Conservation (phyloP, 2,797 vertebrate genomes). For the Sebastes itinus region DNA sequence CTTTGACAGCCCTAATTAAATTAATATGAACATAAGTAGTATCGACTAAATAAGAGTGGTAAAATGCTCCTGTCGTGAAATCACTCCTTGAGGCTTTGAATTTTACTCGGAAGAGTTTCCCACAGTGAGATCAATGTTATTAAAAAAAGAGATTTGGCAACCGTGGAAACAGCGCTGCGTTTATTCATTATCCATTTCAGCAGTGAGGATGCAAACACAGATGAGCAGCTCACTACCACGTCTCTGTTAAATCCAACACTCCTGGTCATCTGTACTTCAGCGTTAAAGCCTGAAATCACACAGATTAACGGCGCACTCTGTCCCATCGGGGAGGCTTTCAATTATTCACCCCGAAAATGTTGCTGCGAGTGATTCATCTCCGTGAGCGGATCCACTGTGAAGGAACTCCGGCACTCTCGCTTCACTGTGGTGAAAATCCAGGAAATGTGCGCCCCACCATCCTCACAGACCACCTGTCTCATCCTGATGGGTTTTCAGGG, state of each 20-base stretch:
- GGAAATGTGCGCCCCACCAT: conserved; percentile 19
- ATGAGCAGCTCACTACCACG: background rate
- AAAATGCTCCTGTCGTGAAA: conserved; percentile 13
- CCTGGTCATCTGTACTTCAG: conserved; percentile 35
- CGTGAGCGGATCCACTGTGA: conserved; percentile 13
- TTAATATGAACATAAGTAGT: background rate
- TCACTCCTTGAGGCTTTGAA: background rate
- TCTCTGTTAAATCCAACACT: conserved; percentile 13
- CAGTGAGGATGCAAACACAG: conserved; percentile 8
- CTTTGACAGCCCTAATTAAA: no score
- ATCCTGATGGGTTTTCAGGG: conserved; percentile 62
- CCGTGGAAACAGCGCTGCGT: background rate
- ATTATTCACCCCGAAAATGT: conserved; percentile 68
- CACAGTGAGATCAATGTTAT: conserved; percentile 23
- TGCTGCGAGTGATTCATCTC: conserved; percentile 57
- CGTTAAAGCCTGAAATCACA: conserved; percentile 43
- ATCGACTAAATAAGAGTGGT: background rate
- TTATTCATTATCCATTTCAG: conserved; percentile 19
- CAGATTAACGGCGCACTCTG: conserved; percentile 47
- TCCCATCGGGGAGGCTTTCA: conserved; percentile 50
- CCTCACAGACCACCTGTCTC: conserved; percentile 62
- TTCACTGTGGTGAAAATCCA: conserved; percentile 12
- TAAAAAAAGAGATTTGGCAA: conserved; percentile 38
- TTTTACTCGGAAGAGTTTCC: conserved; percentile 19
- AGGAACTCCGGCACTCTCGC: conserved; percentile 37